Evolutionary conservation across 1,140 invertebrate species (phyloP).

Genomic region (Drosophila bifasciata): DNA sequence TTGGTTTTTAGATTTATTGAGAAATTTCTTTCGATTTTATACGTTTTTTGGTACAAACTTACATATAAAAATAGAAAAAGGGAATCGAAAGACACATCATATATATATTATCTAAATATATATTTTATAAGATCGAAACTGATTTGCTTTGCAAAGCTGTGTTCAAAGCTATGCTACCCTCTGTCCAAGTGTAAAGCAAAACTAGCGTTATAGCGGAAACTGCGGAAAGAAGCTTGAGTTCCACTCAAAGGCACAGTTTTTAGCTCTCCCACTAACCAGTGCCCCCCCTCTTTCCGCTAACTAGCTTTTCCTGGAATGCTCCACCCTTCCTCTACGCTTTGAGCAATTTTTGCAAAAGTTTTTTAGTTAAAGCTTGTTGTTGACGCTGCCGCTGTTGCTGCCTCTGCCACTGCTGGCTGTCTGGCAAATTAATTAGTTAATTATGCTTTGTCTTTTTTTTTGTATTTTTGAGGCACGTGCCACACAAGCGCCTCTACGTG

Average conservation of each 20-base stretch:
- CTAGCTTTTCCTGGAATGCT: not conserved
- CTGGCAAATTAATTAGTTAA: slow-evolving; percentile 75
- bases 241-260: slow-evolving; percentile 15
- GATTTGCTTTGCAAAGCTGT: too few species aligned
- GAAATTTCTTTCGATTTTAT: too few species aligned
- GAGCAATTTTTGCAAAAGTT: slow-evolving; percentile 20
- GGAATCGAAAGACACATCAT: too few species aligned
- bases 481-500: slow-evolving; percentile 37
- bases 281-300: not conserved
- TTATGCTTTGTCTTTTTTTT: slow-evolving; percentile 58
- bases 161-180: too few species aligned
- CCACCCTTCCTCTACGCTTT: slow-evolving; percentile 9
- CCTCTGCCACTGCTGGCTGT: slow-evolving; percentile 15
- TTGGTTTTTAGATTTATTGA: too few species aligned
- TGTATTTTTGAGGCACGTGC: slow-evolving; percentile 49
- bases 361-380: slow-evolving; percentile 38
- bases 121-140: too few species aligned
- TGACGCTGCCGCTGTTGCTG: slow-evolving; percentile 19
- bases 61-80: too few species aligned
- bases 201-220: not conserved
- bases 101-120: too few species aligned
- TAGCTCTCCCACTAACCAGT: slow-evolving; percentile 3
- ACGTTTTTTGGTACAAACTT: too few species aligned
- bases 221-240: slow-evolving; percentile 16
- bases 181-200: too few species aligned